Conservation (phyloP, 2,797 vertebrate genomes). For the Arrhamphus sclerolepis region DNA sequence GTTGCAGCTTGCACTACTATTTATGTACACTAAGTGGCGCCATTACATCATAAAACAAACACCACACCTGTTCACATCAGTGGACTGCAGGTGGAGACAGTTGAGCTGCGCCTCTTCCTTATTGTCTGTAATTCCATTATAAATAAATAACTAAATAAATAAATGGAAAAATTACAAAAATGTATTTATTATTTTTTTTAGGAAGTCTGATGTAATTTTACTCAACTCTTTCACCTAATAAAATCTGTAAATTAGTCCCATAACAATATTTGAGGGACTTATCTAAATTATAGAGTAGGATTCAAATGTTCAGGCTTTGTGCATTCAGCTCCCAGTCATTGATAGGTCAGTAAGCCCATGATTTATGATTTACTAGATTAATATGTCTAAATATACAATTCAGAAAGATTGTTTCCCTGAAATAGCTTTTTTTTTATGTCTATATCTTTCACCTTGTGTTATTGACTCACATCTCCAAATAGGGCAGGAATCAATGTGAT, state of each 20-base stretch:
- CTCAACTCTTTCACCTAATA: neutral
- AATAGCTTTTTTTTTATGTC: constrained; percentile 25
- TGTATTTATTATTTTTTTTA: no score
- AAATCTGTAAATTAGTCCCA: constrained; percentile 11
- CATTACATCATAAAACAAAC: constrained; percentile 38
- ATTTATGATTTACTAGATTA: neutral
- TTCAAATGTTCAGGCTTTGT: neutral
- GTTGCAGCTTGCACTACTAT: constrained; percentile 16
- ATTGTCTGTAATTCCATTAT: constrained; percentile 9
- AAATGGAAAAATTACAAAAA: no score
- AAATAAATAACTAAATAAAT: no score
- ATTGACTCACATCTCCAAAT: constrained; percentile 49
- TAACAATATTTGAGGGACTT: neutral
- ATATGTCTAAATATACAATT: constrained; percentile 7
- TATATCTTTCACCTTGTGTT: constrained; percentile 41
- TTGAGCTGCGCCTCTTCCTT: constrained; percentile 15
- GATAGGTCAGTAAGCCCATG: neutral
- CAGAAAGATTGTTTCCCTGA: constrained; percentile 7
- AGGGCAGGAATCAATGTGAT: constrained; percentile 71
- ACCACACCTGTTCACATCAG: neutral
- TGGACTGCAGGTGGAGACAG: constrained; percentile 62
- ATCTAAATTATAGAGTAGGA: neutral
- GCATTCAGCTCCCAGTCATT: constrained; percentile 11
- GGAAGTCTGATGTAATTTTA: no score
- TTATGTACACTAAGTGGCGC: constrained; percentile 54